Base-by-base conservation (phyloP, 2,797 vertebrate genomes). In the Acrossocheilus wenchowensis region DNA sequence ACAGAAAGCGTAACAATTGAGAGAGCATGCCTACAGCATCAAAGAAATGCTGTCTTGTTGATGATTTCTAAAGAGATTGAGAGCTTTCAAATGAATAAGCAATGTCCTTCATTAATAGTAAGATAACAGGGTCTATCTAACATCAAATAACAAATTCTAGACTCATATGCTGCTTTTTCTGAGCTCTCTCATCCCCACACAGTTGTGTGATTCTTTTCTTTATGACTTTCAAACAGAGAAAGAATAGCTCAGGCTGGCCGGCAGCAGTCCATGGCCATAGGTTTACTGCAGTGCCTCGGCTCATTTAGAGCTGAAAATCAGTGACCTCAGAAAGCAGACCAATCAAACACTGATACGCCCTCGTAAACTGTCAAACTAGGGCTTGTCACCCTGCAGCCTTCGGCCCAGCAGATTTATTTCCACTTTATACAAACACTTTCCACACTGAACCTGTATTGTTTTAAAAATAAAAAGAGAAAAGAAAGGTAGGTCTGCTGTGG, bases 251-350 rank as follows among this genome's bases (percentile, higher is more conserved):
- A 41, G 6, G 6, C 21, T 78, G 39, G 78, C 66, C 50, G 17
- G 4, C 60, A 17, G 71, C 71, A 21, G 30, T 45, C 71, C 66
- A 83, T 45, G 39, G 54, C 71, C 26, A n/a, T 23, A 6, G 50
- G 36, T 85, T 86, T 88, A 86, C 62, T 73, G 75, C 64, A 23
- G n/a, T 72, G n/a, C 54, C 83, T 57, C 82, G 43, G 60, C 68
- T 68, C 62, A 86, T 87, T 90, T 87, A 69, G 26, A 80, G 57
- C 48, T 64, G 17, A 81, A 86, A 90, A 86, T 74, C 80, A 82
- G 77, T 75, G 82, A 86, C 86, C 83, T 89, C 69, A 52, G 73
- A 84, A 85, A 81, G 80, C 69, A 81, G 52, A 78, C 54, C 50
- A 26, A 86, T 69, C 72, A 81, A 78, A 69, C 19, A 23, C 50